Conservation (phyloP, 2,888 invertebrate species). For the Isoperla grammatica region DNA sequence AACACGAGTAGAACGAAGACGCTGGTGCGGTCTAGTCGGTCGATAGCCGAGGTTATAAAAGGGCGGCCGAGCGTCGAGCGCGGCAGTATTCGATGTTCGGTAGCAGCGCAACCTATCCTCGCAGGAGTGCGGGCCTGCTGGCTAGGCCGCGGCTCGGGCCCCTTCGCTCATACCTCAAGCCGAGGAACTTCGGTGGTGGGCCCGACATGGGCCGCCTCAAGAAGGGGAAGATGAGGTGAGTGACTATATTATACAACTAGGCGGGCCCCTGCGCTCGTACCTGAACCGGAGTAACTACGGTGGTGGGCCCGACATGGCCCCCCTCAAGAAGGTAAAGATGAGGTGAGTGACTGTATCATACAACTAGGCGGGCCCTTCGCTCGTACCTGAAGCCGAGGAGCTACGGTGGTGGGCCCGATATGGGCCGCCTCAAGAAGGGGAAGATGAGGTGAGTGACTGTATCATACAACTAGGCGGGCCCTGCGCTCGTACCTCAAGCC, state of each 20-base stretch:
- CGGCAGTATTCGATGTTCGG: slow-evolving; percentile 17
- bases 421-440: slow-evolving; percentile 12
- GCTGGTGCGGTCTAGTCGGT: too few species aligned
- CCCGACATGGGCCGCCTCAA: slow-evolving; percentile 12
- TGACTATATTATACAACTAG: too few species aligned
- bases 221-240: slow-evolving; percentile 22
- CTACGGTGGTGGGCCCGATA: not conserved
- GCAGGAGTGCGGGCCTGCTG: slow-evolving; percentile 20
- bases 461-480: too few species aligned
- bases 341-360: too few species aligned
- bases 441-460: slow-evolving; percentile 24
- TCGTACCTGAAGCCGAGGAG: slow-evolving; percentile 20
- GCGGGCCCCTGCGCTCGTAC: slow-evolving; percentile 21
- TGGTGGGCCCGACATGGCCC: slow-evolving; percentile 5
- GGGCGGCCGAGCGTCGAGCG: not conserved
- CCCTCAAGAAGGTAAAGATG: slow-evolving; percentile 12
- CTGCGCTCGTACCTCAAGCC: slow-evolving; percentile 20
- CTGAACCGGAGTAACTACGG: slow-evolving; percentile 13
- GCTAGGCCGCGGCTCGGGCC: slow-evolving; percentile 25
- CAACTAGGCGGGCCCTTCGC: slow-evolving; percentile 22
- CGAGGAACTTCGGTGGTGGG: slow-evolving; percentile 6
- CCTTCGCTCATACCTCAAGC: slow-evolving; percentile 20
- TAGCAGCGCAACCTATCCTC: slow-evolving; percentile 12
- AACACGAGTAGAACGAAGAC: too few species aligned
- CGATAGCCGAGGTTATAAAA: slow-evolving; percentile 1